Base-by-base conservation (phyloP, 2,113 vertebrate species). In the Coregonus clupeaformis region DNA sequence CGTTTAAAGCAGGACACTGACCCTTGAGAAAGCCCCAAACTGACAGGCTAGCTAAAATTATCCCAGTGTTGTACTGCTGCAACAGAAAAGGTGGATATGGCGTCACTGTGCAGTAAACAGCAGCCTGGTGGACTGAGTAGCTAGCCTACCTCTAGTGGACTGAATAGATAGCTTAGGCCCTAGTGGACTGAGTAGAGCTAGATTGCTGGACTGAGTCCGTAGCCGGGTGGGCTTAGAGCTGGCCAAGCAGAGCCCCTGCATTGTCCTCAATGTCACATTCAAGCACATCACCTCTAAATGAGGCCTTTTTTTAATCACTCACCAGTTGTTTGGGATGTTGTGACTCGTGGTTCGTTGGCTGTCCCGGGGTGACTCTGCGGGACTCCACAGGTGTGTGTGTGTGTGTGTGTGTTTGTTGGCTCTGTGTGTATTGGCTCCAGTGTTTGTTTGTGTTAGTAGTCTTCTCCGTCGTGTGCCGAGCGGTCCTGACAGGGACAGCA, bases 31-130 rank as follows among this genome's bases (percentile, higher is more conserved):
- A 42, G 18, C 20, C 6, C 12, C 27, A 30, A 0, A 11, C 22
- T 29, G 49, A 72, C 66, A 25, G 36, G 36, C 36, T 36, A 36
- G 74, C 83, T 82, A 85, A 77, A 77, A 77, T 82, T 85, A 62
- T 14, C 45, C 0, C 1, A 59, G 0, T 2, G 68, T 76, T 79
- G 72, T n/a, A 72, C 49, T 9, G 69, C 78, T 59, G 9, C 3
- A 27, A 25, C 47, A 27, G 70, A 59, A 59, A 49, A 3, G 42
- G 74, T 82, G 83, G 83, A 85, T 77, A 69, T 74, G n/a, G 12
- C 4, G 27, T 82, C 80, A 75, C 36, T 57, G 2, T 4, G 71
- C 52, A 55, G 45, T 69, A 77, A 82, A 79, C 49, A 55, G 36
- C 49, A 55, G 29, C 29, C 29, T 29, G 3, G 7, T 42, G 7